Conservation (phyloP, 2,888 invertebrate genomes). For the Cheilosia scutellata region DNA sequence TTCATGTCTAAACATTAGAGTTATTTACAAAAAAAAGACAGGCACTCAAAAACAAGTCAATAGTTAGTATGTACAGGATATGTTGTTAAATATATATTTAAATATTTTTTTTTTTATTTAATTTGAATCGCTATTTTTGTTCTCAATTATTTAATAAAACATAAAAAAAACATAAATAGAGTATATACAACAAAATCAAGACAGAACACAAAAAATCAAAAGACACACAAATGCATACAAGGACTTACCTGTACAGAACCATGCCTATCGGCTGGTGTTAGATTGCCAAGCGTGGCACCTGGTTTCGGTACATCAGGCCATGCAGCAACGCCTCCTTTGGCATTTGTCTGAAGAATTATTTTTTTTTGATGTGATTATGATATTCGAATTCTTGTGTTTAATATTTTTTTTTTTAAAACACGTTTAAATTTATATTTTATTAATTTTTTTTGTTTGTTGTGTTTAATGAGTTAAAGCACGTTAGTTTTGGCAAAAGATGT, state of each 20-base stretch:
- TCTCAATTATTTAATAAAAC: constrained; percentile 19
- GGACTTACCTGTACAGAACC: constrained; percentile 96
- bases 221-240: constrained; percentile 76
- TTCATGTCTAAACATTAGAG: constrained; percentile 25
- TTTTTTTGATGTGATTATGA: constrained; percentile 60
- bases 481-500: constrained; percentile 47
- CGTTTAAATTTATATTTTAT: not conserved
- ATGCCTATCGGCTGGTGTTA: constrained; percentile 97
- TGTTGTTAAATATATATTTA: constrained; percentile 78
- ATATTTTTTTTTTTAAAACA: constrained; percentile 36
- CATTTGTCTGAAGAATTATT: constrained; percentile 82
- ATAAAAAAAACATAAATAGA: constrained; percentile 69
- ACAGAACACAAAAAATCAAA: constrained; percentile 12
- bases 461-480: constrained; percentile 52
- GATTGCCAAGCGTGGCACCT: constrained; percentile 91
- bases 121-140: constrained; percentile 32
- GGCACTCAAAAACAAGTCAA: constrained; percentile 28
- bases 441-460: constrained; percentile 20
- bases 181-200: constrained; percentile 70
- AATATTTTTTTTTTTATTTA: constrained; percentile 72
- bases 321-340: constrained; percentile 91
- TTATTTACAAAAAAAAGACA: constrained; percentile 51
- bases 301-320: constrained; percentile 95
- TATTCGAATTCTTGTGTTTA: constrained; percentile 55
- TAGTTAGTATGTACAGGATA: constrained; percentile 55